Conservation (phyloP, 2,113 vertebrate species). For the Micromys minutus region DNA sequence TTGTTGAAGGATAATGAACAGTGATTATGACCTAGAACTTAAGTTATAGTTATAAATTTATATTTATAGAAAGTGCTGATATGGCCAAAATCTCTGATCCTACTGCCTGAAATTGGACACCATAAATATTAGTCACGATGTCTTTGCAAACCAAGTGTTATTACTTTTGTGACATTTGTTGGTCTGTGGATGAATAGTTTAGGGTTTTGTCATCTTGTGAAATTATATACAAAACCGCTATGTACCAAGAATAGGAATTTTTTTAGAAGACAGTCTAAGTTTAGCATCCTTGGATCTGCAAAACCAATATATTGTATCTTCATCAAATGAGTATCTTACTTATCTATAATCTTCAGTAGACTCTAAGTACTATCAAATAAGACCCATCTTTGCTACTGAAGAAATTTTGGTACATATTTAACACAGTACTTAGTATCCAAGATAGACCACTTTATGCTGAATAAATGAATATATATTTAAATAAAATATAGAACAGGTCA, state of each 20-base stretch:
- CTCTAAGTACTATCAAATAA: neutral
- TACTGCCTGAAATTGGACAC: neutral
- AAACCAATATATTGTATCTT: conserved; percentile 9
- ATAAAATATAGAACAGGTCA: neutral
- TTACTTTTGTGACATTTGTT: conserved; percentile 27
- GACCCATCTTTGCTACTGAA: neutral
- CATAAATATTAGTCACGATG: conserved; percentile 17
- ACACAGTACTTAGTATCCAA: neutral
- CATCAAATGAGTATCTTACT: conserved; percentile 18
- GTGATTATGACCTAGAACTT: neutral
- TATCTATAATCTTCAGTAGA: neutral
- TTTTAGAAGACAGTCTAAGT: conserved; percentile 23
- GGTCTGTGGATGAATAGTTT: conserved; percentile 32
- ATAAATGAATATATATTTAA: neutral
- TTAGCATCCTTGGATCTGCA: conserved; percentile 26
- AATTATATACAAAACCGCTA: conserved; percentile 25
- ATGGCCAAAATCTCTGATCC: neutral
- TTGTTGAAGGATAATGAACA: neutral
- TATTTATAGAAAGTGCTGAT: neutral
- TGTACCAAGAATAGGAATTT: conserved; percentile 43
- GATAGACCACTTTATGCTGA: neutral
- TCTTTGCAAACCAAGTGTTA: conserved; percentile 33
- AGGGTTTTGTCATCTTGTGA: conserved; percentile 10
- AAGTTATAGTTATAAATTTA: conserved; percentile 6
- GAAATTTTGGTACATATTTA: neutral